phyloP scores from a whole-genome alignment of 2,113 vertebrate genomes.

The Craseonycteris thonglongyai region DNA sequence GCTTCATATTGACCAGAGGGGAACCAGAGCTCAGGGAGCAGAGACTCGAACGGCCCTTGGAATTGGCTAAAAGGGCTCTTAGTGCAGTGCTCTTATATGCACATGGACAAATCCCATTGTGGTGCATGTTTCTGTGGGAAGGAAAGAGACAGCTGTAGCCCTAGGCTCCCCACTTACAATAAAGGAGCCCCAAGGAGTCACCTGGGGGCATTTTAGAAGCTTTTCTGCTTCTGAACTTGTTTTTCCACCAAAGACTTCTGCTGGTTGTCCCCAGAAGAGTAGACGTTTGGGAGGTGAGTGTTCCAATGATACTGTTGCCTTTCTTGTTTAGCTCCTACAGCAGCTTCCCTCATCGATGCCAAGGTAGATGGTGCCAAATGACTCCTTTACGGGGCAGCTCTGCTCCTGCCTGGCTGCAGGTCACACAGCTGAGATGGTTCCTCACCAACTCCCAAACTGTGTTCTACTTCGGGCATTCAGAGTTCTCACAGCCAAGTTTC shows the following conservation, averaged over 20 bases:
- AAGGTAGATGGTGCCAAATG: not conserved
- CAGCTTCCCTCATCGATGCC: not conserved
- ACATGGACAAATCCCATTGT: not conserved
- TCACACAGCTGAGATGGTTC: not conserved
- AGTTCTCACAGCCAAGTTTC: not conserved
- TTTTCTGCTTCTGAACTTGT: not conserved
- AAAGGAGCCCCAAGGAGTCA: not conserved
- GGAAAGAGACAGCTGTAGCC: not conserved
- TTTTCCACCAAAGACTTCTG: not conserved
- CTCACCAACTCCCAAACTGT: not conserved
- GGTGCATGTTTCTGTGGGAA: not conserved
- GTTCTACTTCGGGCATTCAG: not conserved
- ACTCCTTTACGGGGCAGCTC: not conserved
- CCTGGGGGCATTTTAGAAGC: not conserved
- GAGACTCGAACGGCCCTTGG: not conserved
- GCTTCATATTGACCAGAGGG: not conserved
- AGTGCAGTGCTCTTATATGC: not conserved
- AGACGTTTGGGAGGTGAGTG: not conserved
- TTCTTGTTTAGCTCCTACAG: not conserved
- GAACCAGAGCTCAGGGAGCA: not conserved
- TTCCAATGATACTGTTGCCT: not conserved
- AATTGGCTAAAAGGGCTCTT: not conserved
- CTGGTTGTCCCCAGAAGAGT: not conserved
- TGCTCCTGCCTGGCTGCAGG: rapidly evolving
- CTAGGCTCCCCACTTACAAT: not conserved